Base-by-base conservation (phyloP, 2,888 invertebrate species). In the Euclidia mi region DNA sequence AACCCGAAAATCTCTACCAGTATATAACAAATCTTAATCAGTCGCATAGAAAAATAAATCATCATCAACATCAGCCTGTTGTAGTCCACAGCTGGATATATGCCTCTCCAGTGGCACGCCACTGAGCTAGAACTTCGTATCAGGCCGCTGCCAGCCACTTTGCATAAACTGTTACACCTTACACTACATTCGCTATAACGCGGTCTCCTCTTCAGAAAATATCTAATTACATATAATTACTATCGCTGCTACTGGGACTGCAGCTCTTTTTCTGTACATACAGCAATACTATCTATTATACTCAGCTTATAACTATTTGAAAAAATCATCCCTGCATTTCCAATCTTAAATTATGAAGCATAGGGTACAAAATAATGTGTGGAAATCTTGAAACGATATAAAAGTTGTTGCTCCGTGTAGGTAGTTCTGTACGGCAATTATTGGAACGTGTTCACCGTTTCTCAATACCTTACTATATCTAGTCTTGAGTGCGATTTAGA, bases 401-500 rank as follows among this genome's bases (percentile, higher is more conserved):
- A 75, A 77, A 78, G 74, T 78, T 66, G 61, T 74, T 68, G 57
- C 47, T 56, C 52, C 52, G 12, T 70, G 71, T 76, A 77, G 72
- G 81, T 82, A 82, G 79, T 79, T 79, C 76, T 71, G 75, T 76
- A 62, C 57, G 69, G 82, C 82, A 85, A 87, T 87, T 86, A 88
- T 84, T 76, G 81, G 81, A 84, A 87, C 85, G 82, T 87, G 88
- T 82, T 81, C 75, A 62, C 75, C 72, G 73, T 82, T 81, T 81
- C 81, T 78, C 81, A 76, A 79, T 81, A 79, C 81, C 74, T 81
- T 77, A 78, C 78, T 71, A 76, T 79, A 77, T 76, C 74, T 55
- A 68, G 61, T 61, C 60, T 59, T 59, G 56, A 66, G 56, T 63
- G 63, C 63, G 55, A 62, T 59, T 70, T 63, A 49, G n/a, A n/a